Conservation (phyloP, 1,140 invertebrate genomes). For the Temnothorax longispinosus region DNA sequence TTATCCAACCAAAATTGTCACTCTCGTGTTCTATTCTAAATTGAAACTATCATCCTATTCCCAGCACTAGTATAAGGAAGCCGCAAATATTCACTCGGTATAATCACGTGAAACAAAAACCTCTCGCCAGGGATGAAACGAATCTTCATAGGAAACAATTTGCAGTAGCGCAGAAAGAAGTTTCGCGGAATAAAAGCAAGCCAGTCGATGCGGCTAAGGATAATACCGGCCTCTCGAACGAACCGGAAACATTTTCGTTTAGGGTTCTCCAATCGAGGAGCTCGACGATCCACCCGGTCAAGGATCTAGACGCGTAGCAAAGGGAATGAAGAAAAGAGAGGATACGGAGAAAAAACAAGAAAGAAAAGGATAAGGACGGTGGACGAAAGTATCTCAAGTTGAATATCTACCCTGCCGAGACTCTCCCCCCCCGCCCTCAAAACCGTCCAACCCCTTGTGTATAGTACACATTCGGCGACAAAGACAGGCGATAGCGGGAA, state of each 20-base stretch:
- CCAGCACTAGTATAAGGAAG: background rate
- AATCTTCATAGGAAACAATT: slow-evolving; percentile 68
- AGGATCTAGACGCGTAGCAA: slow-evolving; percentile 51
- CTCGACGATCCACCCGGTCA: slow-evolving; percentile 39
- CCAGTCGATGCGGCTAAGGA: slow-evolving; percentile 21
- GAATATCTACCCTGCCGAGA: slow-evolving; percentile 61
- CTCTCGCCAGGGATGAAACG: background rate
- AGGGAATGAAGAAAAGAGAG: background rate
- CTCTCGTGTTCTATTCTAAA: slow-evolving; percentile 2
- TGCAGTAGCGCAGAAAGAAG: slow-evolving; percentile 18
- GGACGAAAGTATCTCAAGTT: slow-evolving; percentile 70
- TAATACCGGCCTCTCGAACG: slow-evolving; percentile 59
- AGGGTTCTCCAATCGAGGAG: slow-evolving; percentile 55
- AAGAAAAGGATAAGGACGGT: background rate
- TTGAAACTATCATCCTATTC: slow-evolving; percentile 12
- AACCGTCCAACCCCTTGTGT: slow-evolving; percentile 40
- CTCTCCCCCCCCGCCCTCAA: background rate
- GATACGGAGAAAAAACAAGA: background rate
- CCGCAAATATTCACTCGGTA: slow-evolving; percentile 20
- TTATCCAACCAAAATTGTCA: slow-evolving; percentile 23
- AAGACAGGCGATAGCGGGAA: slow-evolving; percentile 49
- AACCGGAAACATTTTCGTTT: slow-evolving; percentile 71
- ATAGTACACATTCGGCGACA: slow-evolving; percentile 65
- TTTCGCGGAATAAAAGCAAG: slow-evolving; percentile 47
- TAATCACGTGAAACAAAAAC: slow-evolving; percentile 38